Percentiles rank a stretch among this genome's conserved stretches.
These are phyloP conservation scores for Jordanella pulchra DNA, from an alignment of 2,797 vertebrate species.

Conservation along the genomic window DNA sequence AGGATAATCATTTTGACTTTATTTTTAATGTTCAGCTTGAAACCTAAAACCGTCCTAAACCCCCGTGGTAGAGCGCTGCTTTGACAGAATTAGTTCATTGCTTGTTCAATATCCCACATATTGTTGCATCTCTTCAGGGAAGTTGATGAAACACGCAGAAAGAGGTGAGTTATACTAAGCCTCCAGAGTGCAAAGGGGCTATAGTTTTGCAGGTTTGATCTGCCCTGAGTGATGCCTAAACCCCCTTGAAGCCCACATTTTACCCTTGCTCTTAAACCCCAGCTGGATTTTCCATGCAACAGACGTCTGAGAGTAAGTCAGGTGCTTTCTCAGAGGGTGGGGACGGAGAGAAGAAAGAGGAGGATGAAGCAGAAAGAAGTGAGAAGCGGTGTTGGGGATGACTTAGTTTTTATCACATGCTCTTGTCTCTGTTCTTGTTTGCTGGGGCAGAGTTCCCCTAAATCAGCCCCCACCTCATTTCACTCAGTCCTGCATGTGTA, in stretches of 20 bases:
- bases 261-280: conserved; percentile 66
- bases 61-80: conserved; percentile 49
- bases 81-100: conserved; percentile 76
- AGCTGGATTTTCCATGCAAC: conserved; percentile 67
- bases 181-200: conserved; percentile 46
- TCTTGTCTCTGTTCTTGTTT: conserved; percentile 54
- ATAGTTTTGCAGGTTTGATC: conserved; percentile 68
- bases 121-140: conserved; percentile 51
- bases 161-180: conserved; percentile 51
- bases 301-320: conserved; percentile 64
- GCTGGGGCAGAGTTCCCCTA: conserved; percentile 53
- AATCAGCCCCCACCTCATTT: conserved; percentile 50
- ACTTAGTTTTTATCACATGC: conserved; percentile 56
- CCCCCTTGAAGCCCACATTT: conserved; percentile 69
- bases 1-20: conserved; percentile 61
- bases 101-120: conserved; percentile 61
- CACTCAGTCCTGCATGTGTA: conserved; percentile 23
- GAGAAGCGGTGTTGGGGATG: conserved; percentile 28
- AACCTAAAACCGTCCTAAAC: conserved; percentile 59
- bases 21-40: conserved; percentile 31
- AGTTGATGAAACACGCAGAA: conserved; percentile 70
- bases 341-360: conserved; percentile 33
- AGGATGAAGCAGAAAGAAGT: conserved; percentile 22
- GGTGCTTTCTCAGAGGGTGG: conserved; percentile 61
- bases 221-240: conserved; percentile 63